These are phyloP conservation scores for Magallana gigas DNA, from an alignment of 1,140 invertebrate species.

Conservation along the genomic window DNA sequence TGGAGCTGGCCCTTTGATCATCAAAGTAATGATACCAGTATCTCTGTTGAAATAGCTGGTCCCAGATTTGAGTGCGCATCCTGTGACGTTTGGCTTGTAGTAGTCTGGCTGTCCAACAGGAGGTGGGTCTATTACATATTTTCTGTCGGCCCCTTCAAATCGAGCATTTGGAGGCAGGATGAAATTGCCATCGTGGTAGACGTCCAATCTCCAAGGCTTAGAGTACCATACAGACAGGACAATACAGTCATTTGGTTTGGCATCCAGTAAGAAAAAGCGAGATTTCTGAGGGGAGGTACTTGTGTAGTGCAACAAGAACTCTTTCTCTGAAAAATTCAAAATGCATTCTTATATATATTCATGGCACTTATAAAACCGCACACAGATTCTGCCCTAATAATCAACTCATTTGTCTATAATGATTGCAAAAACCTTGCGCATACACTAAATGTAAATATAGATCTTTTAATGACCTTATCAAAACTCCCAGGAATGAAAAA, in stretches of 20 bases:
- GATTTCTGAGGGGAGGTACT: slow-evolving; percentile 69
- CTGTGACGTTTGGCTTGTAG: slow-evolving; percentile 46
- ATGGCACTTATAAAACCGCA: no score
- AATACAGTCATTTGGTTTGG: slow-evolving; percentile 60
- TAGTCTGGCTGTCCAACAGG: slow-evolving; percentile 30
- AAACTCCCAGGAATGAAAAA: no score
- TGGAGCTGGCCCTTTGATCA: slow-evolving; percentile 54
- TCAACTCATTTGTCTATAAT: no score
- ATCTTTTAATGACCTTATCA: no score
- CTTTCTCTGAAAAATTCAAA: slow-evolving; percentile 57
- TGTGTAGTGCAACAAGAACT: slow-evolving; percentile 69
- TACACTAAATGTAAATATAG: no score
- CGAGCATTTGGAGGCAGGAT: slow-evolving; percentile 68
- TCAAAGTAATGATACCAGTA: slow-evolving; percentile 54
- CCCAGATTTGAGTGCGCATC: slow-evolving; percentile 45
- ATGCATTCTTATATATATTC: no score
- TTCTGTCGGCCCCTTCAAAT: slow-evolving; percentile 26
- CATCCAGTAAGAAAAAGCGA: slow-evolving; percentile 69
- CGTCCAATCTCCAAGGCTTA: slow-evolving; percentile 70
- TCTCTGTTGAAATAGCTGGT: slow-evolving; percentile 63
- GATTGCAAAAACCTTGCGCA: no score
- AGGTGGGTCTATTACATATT: slow-evolving; percentile 50
- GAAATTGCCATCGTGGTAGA: slow-evolving; percentile 65
- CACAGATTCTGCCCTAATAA: no score
- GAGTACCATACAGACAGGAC: slow-evolving; percentile 67